Evolutionary conservation across 1,140 invertebrate species (phyloP).

Genomic region (Drosophila kepulauana): DNA sequence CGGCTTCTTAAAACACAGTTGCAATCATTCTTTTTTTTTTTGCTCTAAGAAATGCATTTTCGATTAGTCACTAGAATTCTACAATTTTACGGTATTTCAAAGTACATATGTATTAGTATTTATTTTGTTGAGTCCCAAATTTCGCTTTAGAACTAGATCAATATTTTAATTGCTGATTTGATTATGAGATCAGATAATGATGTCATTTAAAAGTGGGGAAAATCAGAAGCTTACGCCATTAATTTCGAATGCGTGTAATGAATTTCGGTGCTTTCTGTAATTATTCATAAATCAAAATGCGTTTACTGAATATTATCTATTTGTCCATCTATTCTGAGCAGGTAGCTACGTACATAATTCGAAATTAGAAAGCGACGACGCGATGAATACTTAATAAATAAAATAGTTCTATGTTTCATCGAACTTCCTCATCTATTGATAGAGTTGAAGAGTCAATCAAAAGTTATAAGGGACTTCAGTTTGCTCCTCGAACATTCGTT

Average conservation of each 20-base stretch:
- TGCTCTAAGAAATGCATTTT: constrained; percentile 37
- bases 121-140: background rate
- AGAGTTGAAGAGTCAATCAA: background rate
- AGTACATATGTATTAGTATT: background rate
- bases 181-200: constrained; percentile 18
- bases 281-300: constrained; percentile 44
- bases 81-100: background rate
- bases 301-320: constrained; percentile 24
- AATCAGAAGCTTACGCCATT: constrained; percentile 21
- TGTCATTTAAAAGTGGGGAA: constrained; percentile 20
- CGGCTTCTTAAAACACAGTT: background rate
- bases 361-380: constrained; percentile 46
- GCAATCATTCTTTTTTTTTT: constrained; percentile 13
- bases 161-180: background rate
- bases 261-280: constrained; percentile 30
- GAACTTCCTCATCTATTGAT: no score
- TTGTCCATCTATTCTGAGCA: constrained; percentile 38
- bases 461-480: background rate
- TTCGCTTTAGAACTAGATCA: background rate
- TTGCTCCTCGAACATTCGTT: background rate
- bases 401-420: background rate
- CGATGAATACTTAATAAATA: constrained; percentile 28
- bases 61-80: constrained; percentile 20
- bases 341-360: constrained; percentile 39
- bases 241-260: constrained; percentile 51